phyloP scores from a whole-genome alignment of 1,140 invertebrate genomes.

The Lamellibrachia luymesi region DNA sequence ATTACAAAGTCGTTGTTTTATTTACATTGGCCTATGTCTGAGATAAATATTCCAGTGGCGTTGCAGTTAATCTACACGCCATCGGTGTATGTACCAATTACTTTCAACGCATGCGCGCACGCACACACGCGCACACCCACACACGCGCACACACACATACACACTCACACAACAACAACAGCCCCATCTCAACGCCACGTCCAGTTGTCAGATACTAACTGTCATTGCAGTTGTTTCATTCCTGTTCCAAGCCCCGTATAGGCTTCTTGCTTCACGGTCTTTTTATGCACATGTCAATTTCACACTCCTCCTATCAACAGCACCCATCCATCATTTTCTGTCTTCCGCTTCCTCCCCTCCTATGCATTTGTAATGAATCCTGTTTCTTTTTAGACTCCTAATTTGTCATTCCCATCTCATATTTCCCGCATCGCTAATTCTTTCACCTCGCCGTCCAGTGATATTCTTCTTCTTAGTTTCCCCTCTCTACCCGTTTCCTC shows the following conservation, averaged over 20 bases:
- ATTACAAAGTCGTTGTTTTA: neutral
- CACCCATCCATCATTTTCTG: neutral
- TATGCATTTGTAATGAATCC: neutral
- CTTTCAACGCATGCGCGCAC: neutral
- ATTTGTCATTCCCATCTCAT: neutral
- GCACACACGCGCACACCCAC: neutral
- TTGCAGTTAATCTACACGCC: neutral
- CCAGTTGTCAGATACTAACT: too few species aligned
- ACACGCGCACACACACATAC: neutral
- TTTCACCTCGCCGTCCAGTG: neutral
- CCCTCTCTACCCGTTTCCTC: too few species aligned
- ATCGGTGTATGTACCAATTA: neutral
- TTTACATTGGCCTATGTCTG: neutral
- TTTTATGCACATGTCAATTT: too few species aligned
- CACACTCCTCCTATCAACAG: too few species aligned
- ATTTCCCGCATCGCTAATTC: neutral
- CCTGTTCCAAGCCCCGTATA: neutral
- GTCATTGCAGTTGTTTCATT: too few species aligned
- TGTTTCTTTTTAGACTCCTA: neutral
- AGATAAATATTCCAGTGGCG: neutral
- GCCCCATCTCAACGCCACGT: too few species aligned
- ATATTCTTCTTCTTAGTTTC: neutral
- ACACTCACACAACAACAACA: too few species aligned
- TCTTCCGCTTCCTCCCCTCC: neutral
- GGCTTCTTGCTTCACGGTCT: neutral